A percentile compares a stretch with the other conserved stretches of the same genome.
Conservation (phyloP, 2,888 invertebrate species). For the Euplexia lucipara region DNA sequence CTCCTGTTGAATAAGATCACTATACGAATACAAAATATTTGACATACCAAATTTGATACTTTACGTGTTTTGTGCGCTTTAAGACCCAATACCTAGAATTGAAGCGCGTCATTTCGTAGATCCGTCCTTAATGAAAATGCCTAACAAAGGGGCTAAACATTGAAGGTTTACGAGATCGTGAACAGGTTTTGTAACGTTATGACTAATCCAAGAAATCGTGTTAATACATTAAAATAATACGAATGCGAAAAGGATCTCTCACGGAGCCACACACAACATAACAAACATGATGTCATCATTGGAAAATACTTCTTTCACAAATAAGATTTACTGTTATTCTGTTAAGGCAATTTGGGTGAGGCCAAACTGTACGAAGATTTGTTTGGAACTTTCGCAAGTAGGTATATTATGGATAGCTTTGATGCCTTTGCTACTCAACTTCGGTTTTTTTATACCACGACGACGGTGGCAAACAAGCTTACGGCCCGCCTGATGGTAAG, state of each 20-base stretch:
- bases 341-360: constrained; percentile 1
- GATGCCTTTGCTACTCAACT: background rate
- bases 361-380: background rate
- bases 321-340: constrained; percentile 7
- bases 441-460: no score
- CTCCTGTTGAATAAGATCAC: no score
- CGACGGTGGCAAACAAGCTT: no score
- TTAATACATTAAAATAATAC: constrained; percentile 19
- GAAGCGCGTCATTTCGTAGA: no score
- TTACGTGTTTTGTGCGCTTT: no score
- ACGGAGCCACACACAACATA: constrained; percentile 3
- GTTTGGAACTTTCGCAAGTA: background rate
- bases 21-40: no score
- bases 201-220: constrained; percentile 52
- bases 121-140: background rate
- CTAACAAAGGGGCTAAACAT: constrained; percentile 8
- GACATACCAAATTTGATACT: no score
- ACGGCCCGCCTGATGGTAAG: no score
- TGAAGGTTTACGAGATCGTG: constrained; percentile 20
- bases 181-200: constrained; percentile 54
- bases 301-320: constrained; percentile 36
- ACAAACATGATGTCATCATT: constrained; percentile 45
- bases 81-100: no score
- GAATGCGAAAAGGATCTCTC: constrained; percentile 48
- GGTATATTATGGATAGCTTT: background rate